phyloP scores from a whole-genome alignment of 1,140 invertebrate species.

The Pseudomyrmex concolor region DNA sequence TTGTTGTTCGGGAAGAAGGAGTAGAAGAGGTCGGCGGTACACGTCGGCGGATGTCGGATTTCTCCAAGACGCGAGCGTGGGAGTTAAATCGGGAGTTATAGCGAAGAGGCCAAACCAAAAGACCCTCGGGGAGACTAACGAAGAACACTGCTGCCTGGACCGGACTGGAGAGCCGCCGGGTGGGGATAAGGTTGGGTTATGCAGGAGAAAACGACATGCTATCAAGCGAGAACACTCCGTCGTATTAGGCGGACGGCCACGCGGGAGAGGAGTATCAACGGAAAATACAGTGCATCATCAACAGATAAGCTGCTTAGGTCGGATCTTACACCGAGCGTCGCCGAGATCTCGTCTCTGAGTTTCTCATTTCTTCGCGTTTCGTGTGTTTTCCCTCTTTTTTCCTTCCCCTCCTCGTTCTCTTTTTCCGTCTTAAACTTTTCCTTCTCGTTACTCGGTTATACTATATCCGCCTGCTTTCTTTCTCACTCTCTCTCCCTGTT shows the following conservation, averaged over 20 bases:
- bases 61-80: constrained; percentile 1
- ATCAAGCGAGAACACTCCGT: constrained; percentile 74
- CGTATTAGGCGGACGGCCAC: constrained; percentile 14
- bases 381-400: background rate
- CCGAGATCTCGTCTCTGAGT: constrained; percentile 45
- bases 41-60: constrained; percentile 22
- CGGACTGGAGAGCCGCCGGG: background rate
- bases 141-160: constrained; percentile 11
- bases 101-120: background rate
- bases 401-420: background rate
- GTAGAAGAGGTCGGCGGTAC: no score
- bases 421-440: background rate
- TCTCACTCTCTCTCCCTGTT: background rate
- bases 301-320: constrained; percentile 81
- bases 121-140: background rate
- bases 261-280: constrained; percentile 63
- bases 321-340: constrained; percentile 64
- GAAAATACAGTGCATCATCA: constrained; percentile 81
- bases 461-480: background rate
- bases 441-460: background rate
- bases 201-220: constrained; percentile 75
- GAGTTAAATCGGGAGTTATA: constrained; percentile 21
- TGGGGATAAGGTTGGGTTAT: constrained; percentile 63
- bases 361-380: constrained; percentile 15
- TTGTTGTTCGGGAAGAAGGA: background rate